Evolutionary conservation across 2,797 vertebrate species (phyloP).

Genomic region (Arnoldichthys spilopterus): DNA sequence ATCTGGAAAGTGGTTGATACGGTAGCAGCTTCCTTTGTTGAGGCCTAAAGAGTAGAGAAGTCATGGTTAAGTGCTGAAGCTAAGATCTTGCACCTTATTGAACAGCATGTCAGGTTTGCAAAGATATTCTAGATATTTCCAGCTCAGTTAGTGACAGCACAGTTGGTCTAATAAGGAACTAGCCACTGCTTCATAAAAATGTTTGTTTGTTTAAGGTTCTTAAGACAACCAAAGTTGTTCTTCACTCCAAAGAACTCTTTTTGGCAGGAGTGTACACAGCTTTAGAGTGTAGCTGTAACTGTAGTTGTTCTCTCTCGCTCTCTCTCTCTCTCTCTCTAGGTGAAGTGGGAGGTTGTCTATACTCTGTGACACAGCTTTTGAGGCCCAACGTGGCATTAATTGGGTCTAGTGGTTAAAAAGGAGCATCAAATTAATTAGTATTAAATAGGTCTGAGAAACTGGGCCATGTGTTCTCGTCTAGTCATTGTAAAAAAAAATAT

Average conservation of each 20-base stretch:
- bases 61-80: no score
- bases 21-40: conserved; percentile 95
- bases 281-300: background rate
- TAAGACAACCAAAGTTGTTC: background rate
- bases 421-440: conserved; percentile 79
- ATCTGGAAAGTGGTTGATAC: conserved; percentile 99
- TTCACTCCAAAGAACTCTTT: background rate
- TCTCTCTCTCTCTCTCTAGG: conserved; percentile 2
- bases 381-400: conserved; percentile 71
- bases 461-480: conserved; percentile 77
- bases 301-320: background rate
- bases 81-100: background rate
- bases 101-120: background rate
- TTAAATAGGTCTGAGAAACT: conserved; percentile 76
- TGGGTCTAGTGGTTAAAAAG: conserved; percentile 77
- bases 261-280: background rate
- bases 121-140: background rate
- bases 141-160: no score
- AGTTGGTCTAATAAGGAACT: no score
- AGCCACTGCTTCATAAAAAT: no score
- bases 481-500: conserved; percentile 66
- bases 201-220: background rate
- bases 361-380: conserved; percentile 63
- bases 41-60: conserved; percentile 79
- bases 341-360: conserved; percentile 25